Percentiles rank a stretch among this genome's conserved stretches.
Conservation (phyloP, 2,888 invertebrate genomes). For the Pilophorus perplexus region DNA sequence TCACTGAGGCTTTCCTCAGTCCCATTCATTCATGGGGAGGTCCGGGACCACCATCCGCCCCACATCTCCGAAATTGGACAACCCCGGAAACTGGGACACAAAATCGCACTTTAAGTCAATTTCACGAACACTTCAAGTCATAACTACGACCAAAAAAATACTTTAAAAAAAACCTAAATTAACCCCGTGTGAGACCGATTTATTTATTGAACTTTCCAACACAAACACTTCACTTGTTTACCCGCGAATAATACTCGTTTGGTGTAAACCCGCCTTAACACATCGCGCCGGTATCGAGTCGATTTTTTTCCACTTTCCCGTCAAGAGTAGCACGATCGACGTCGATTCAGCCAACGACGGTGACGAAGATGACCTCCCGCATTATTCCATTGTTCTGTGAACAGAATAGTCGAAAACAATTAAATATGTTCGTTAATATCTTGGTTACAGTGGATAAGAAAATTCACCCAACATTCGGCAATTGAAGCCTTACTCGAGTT, state of each 20-base stretch:
- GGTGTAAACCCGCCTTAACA: too few relatives aligned
- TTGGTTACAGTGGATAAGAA: neutral
- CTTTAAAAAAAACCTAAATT: conserved; percentile 1
- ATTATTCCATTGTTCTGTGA: neutral
- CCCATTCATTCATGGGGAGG: conserved; percentile 51
- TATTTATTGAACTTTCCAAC: too few relatives aligned
- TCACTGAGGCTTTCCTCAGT: conserved; percentile 53
- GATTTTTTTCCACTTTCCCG: too few relatives aligned
- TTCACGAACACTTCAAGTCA: neutral
- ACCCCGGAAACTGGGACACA: neutral
- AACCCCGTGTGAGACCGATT: too few relatives aligned
- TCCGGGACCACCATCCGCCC: too few relatives aligned
- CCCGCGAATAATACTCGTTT: too few relatives aligned
- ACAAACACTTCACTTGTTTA: too few relatives aligned
- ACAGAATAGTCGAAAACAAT: neutral
- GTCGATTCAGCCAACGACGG: too few relatives aligned
- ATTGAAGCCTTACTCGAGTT: neutral
- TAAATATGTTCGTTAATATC: neutral
- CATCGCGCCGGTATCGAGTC: too few relatives aligned
- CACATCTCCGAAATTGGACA: conserved; percentile 7
- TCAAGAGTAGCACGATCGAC: too few relatives aligned
- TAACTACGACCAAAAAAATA: neutral
- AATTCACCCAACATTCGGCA: neutral
- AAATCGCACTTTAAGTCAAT: neutral
- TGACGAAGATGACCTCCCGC: neutral